phyloP scores from a whole-genome alignment of 1,140 invertebrate species.

The Luehdorfia chinensis region DNA sequence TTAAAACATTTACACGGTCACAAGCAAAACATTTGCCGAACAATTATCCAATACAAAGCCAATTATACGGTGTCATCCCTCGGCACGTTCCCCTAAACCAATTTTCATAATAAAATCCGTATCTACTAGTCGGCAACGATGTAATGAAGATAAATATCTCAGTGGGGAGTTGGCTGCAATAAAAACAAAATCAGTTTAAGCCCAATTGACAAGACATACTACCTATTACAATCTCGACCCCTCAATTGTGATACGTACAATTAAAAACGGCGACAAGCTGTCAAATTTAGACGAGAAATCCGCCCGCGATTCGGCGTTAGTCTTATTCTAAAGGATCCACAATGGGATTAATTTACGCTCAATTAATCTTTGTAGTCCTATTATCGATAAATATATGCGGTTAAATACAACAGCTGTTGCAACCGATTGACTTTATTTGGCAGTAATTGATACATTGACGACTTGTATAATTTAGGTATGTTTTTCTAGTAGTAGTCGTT shows the following conservation, averaged over 20 bases:
- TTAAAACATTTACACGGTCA: slow-evolving; percentile 48
- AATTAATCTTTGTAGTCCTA: slow-evolving; percentile 32
- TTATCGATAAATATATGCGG: slow-evolving; percentile 17
- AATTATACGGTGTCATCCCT: slow-evolving; percentile 64
- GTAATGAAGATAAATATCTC: slow-evolving; percentile 73
- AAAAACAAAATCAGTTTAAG: slow-evolving; percentile 70
- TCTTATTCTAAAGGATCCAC: neutral
- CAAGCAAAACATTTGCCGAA: slow-evolving; percentile 52
- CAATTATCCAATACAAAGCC: slow-evolving; percentile 65
- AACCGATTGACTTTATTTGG: neutral
- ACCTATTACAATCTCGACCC: slow-evolving; percentile 24
- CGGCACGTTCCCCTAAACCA: slow-evolving; percentile 52
- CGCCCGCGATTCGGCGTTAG: slow-evolving; percentile 42
- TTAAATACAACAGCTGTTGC: slow-evolving; percentile 23
- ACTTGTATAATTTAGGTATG: no score
- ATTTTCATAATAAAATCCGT: slow-evolving; percentile 69
- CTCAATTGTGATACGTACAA: slow-evolving; percentile 29
- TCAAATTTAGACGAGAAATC: slow-evolving; percentile 53
- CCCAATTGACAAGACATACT: slow-evolving; percentile 67
- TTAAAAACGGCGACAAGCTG: slow-evolving; percentile 51
- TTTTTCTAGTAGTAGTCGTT: no score
- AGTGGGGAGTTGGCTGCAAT: slow-evolving; percentile 50
- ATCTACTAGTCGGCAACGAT: slow-evolving; percentile 54
- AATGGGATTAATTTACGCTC: slow-evolving; percentile 30
- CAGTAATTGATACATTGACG: slow-evolving; percentile 1